A percentile compares a stretch with the other conserved stretches of the same genome.
phyloP scores from a whole-genome alignment of 1,140 invertebrate species.

The Tetranychus urticae region DNA sequence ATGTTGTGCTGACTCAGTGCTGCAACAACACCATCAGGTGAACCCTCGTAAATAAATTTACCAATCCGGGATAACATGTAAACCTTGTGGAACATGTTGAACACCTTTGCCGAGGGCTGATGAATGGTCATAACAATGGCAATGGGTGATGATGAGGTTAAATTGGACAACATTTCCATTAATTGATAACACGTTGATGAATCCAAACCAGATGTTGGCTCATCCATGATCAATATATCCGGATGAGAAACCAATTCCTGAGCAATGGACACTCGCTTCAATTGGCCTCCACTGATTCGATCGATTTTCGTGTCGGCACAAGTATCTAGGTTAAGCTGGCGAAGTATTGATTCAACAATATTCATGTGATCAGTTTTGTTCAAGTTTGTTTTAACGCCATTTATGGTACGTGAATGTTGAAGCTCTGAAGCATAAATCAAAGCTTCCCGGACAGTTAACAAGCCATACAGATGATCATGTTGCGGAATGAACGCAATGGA shows the following conservation, averaged over 20 bases:
- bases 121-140: constrained; percentile 4
- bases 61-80: neutral
- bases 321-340: neutral
- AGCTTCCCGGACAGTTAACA: constrained; percentile 63
- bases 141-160: neutral
- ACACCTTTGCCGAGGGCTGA: constrained; percentile 3
- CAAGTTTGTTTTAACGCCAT: neutral
- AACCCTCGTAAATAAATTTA: constrained; percentile 1
- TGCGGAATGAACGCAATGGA: constrained; percentile 24
- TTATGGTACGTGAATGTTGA: constrained; percentile 25
- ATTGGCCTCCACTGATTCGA: constrained; percentile 1
- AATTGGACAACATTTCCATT: neutral
- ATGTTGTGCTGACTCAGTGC: neutral
- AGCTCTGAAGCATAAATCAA: constrained; percentile 76
- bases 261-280: constrained; percentile 6
- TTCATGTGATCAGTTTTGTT: neutral
- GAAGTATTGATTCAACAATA: neutral
- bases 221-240: constrained; percentile 5
- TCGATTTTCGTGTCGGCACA: neutral
- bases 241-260: constrained; percentile 3
- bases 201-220: constrained; percentile 7
- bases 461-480: constrained; percentile 64
- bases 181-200: neutral
- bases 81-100: constrained; percentile 3
- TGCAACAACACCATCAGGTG: neutral